Evolutionary conservation across 2,888 invertebrate genomes (phyloP).

Genomic region (Mythimna vitellina): DNA sequence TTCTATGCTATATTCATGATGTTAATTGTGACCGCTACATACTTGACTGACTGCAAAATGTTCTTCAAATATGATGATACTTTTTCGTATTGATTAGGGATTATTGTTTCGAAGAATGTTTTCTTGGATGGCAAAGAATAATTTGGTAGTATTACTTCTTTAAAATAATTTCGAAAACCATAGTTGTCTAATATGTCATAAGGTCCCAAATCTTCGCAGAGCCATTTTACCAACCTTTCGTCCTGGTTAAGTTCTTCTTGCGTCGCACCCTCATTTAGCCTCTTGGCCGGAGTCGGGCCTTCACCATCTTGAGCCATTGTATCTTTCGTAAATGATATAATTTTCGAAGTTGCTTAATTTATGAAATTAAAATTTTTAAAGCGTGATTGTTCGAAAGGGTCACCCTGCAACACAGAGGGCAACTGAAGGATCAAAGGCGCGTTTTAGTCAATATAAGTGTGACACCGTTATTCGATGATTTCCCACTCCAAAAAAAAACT

Average conservation of each 20-base stretch:
- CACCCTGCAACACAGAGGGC: no score
- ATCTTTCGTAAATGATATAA: not conserved
- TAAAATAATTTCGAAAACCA: conserved; percentile 13
- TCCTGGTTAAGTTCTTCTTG: not conserved
- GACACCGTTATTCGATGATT: not conserved
- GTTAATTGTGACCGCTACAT: conserved; percentile 15
- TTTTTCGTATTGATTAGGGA: not conserved
- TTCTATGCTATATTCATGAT: not conserved
- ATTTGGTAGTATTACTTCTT: conserved; percentile 7
- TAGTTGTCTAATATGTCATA: not conserved
- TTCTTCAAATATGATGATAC: not conserved
- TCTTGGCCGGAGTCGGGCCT: conserved; percentile 12
- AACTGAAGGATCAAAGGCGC: no score
- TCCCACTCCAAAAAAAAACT: not conserved
- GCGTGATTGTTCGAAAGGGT: not conserved
- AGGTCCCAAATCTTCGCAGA: conserved; percentile 17
- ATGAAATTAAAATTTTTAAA: not conserved
- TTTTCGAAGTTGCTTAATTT: not conserved
- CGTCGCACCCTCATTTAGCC: not conserved
- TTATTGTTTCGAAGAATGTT: not conserved
- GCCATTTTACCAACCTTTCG: conserved; percentile 11
- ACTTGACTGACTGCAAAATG: not conserved
- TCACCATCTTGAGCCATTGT: conserved; percentile 3
- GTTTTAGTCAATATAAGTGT: no score
- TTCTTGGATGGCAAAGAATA: conserved; percentile 1